A percentile compares a stretch with the other conserved stretches of the same genome.
phyloP scores from a whole-genome alignment of 30 jellyfish, hydroid and myxozoan species.

The Rhopilema esculentum region DNA sequence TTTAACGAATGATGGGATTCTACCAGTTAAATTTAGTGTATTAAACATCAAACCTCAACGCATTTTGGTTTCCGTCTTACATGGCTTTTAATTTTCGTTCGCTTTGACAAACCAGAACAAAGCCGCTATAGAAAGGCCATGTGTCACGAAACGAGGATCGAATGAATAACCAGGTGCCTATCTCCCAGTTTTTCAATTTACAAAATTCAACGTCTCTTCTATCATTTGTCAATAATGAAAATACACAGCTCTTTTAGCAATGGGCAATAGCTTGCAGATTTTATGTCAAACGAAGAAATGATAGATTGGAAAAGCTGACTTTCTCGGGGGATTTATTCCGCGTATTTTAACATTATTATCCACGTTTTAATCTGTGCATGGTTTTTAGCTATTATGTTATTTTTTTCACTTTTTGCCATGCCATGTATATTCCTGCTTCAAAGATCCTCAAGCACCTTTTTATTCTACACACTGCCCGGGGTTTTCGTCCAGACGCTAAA shows the following conservation, averaged over 20 bases:
- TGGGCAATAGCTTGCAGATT: no score
- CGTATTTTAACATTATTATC: no score
- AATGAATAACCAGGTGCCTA: neutral
- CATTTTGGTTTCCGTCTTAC: neutral
- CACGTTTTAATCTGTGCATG: no score
- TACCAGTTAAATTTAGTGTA: neutral
- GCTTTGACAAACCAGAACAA: neutral
- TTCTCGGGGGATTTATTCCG: no score
- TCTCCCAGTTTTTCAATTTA: neutral
- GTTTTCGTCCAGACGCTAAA: no score
- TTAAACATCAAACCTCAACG: neutral
- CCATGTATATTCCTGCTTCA: no score
- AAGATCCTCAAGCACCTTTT: no score
- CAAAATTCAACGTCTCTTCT: neutral
- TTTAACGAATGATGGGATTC: neutral
- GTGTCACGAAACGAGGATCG: neutral
- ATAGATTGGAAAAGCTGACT: no score
- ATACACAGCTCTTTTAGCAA: neutral
- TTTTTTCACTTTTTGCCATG: no score
- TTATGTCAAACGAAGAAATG: no score
- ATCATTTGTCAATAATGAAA: neutral
- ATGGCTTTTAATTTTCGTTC: neutral
- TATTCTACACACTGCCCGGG: no score
- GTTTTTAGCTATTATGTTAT: no score
- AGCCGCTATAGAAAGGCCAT: neutral